Evolutionary conservation across 2,888 invertebrate genomes (phyloP), one percentile per base, ranked within the genome.

Genomic region (Gari tellinella): DNA sequence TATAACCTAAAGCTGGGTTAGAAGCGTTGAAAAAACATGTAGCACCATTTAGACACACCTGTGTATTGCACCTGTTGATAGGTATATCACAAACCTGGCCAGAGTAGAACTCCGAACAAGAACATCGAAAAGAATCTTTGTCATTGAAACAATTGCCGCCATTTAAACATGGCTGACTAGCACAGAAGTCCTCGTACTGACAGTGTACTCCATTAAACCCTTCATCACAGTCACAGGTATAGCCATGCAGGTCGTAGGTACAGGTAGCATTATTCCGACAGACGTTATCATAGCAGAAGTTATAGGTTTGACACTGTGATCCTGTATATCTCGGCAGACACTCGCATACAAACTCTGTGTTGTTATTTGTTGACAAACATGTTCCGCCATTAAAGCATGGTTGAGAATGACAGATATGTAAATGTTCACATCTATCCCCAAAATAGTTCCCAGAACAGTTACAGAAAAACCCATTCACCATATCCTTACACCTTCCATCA

Each of bases 11-110:
- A 23, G 38, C 55, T n/a, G 51, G 52, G 49, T 61, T 26, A 17
- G 75, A 64, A 19, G 51, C 40, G 25, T 86, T 82, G 46, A 66
- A 79, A 2, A 85, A 58, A 66, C 90, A 90, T 0, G 64, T 75
- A 10, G 83, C 90, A 53, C 85, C 86, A 77, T 90, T 89, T 26
- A 61, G 62, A 66, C 90, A 90, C 0, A 83, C 84, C 52, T 83
- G 95, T 76, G 95, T 95, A 41, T 62, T 58, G 66, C 87, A 88
- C 60, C 77, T 72, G 51, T 84, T 84, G 0, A 88, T 68, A 8
- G 83, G 72, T 15, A 64, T 80, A 25, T 89, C 84, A 72, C 90
- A 90, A 25, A 58, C 76, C 0, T 19, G 40, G 0, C 89, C 90
- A 4, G 87, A 82, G 58, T 74, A 89, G 55, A 82, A 74, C 8